Evolutionary conservation across 2,888 invertebrate species (phyloP).

Genomic region (Subacronicta megacephala): DNA sequence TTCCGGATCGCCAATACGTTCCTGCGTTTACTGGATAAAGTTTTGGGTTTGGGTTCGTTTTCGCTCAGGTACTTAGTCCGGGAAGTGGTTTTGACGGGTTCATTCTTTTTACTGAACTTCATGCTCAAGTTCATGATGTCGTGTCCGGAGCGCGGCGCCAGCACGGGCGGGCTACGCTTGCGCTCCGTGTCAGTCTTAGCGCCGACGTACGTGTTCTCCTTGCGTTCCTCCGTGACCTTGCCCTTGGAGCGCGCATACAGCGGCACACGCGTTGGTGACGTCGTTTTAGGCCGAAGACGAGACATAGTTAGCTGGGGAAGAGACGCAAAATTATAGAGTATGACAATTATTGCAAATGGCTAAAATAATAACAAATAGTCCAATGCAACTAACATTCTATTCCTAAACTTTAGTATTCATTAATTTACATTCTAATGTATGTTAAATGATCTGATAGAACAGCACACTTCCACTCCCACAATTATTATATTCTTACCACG

Average conservation of each 20-base stretch:
- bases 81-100: slow-evolving; percentile 74
- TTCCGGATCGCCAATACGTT: slow-evolving; percentile 82
- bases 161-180: slow-evolving; percentile 63
- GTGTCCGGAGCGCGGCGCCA: slow-evolving; percentile 74
- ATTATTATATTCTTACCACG: slow-evolving; percentile 77
- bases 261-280: slow-evolving; percentile 76
- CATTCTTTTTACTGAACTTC: slow-evolving; percentile 75
- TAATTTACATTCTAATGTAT: slow-evolving; percentile 57
- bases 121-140: slow-evolving; percentile 73
- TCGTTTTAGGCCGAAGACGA: slow-evolving; percentile 79
- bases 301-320: slow-evolving; percentile 81
- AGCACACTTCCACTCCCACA: slow-evolving; percentile 73
- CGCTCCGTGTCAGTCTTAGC: slow-evolving; percentile 76
- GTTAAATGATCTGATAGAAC: slow-evolving; percentile 69
- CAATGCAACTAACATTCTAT: slow-evolving; percentile 45
- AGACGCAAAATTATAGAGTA: slow-evolving; percentile 3
- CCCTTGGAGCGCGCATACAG: slow-evolving; percentile 79
- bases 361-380: slow-evolving; percentile 8
- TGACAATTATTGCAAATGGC: not conserved
- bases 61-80: slow-evolving; percentile 75
- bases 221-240: slow-evolving; percentile 82
- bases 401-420: slow-evolving; percentile 65
- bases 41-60: slow-evolving; percentile 80
- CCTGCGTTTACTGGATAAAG: slow-evolving; percentile 76
- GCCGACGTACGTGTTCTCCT: slow-evolving; percentile 83